phyloP scores from a whole-genome alignment of 2,113 vertebrate genomes.

The Pygathrix nemaeus region DNA sequence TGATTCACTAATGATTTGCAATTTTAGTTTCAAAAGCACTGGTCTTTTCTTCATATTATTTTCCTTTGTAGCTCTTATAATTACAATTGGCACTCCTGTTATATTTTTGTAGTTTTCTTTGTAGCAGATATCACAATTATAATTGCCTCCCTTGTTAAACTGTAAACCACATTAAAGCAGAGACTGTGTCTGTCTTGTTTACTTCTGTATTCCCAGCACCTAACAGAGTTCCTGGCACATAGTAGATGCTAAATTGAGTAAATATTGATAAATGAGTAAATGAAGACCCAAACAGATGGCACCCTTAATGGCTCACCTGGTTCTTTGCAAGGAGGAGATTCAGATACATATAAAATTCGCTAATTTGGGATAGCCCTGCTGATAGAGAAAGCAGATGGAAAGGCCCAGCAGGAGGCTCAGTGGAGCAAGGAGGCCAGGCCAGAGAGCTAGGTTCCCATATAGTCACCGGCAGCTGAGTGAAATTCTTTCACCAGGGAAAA shows the following conservation, averaged over 20 bases:
- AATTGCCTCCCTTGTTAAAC: slow-evolving; percentile 37
- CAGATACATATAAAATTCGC: neutral
- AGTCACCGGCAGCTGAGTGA: neutral
- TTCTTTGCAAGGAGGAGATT: slow-evolving; percentile 55
- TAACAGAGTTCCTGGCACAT: slow-evolving; percentile 60
- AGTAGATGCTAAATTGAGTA: slow-evolving; percentile 70
- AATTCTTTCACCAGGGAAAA: neutral
- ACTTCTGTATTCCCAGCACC: slow-evolving; percentile 39
- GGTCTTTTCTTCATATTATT: slow-evolving; percentile 10
- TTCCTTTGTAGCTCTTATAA: slow-evolving; percentile 26
- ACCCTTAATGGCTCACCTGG: slow-evolving; percentile 66
- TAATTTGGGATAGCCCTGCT: neutral
- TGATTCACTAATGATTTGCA: slow-evolving; percentile 19
- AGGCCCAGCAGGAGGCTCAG: slow-evolving; percentile 13
- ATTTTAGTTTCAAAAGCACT: slow-evolving; percentile 24
- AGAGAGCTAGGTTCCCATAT: neutral
- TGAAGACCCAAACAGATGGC: slow-evolving; percentile 70
- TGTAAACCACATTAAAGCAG: neutral
- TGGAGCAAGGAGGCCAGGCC: slow-evolving; percentile 18
- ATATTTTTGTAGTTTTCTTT: slow-evolving; percentile 52
- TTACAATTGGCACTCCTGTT: neutral
- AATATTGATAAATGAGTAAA: slow-evolving; percentile 74
- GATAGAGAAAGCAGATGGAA: slow-evolving; percentile 53
- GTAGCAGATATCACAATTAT: neutral
- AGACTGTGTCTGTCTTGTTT: slow-evolving; percentile 55